Evolutionary conservation across 2,888 invertebrate genomes (phyloP).

Genomic region (Microctonus aethiopoides): DNA sequence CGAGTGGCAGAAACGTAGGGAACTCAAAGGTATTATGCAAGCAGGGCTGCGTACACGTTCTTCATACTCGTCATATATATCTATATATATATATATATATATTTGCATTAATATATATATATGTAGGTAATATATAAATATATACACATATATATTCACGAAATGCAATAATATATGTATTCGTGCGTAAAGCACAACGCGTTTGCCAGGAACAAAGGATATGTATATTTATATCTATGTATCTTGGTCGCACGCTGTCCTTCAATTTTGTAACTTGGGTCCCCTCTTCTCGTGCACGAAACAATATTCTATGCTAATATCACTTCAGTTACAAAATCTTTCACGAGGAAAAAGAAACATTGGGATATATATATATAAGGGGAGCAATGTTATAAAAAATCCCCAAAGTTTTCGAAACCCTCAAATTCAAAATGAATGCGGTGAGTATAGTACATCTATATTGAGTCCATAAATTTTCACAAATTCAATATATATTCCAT

Average conservation of each 20-base stretch:
- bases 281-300: slow-evolving; percentile 34
- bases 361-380: background rate
- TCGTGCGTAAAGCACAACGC: slow-evolving; percentile 19
- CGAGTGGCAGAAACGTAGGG: slow-evolving; percentile 20
- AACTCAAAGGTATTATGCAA: slow-evolving; percentile 42
- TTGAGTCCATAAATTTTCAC: background rate
- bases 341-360: slow-evolving; percentile 39
- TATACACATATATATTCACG: slow-evolving; percentile 21
- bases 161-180: slow-evolving; percentile 40
- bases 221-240: slow-evolving; percentile 49
- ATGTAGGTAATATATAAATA: no score
- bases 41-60: slow-evolving; percentile 18
- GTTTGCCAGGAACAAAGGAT: slow-evolving; percentile 19
- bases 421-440: background rate
- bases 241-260: slow-evolving; percentile 41
- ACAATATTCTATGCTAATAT: slow-evolving; percentile 58
- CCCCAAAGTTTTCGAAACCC: background rate
- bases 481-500: background rate
- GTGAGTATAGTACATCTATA: no score
- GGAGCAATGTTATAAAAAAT: background rate
- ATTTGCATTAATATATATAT: slow-evolving; percentile 23
- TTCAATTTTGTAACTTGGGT: slow-evolving; percentile 38
- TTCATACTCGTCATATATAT: background rate
- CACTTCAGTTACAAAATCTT: slow-evolving; percentile 53
- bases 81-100: no score